Base-by-base conservation (phyloP, 2,113 vertebrate species). In the Istiophorus platypterus region DNA sequence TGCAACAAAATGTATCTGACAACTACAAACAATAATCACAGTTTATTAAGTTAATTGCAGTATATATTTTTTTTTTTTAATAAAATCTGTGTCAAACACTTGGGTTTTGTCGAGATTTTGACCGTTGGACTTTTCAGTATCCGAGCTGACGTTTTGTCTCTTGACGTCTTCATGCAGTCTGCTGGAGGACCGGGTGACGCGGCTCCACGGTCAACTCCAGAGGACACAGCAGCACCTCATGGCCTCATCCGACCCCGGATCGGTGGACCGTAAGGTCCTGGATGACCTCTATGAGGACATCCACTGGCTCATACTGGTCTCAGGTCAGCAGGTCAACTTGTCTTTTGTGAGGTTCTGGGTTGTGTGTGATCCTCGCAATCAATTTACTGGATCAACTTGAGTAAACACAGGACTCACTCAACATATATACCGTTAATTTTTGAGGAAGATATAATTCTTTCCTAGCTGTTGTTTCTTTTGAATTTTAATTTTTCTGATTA, bases 251-350 rank as follows among this genome's bases (percentile, higher is more conserved):
- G 95, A 96, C 59, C 95, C 96, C 3, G 94, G 93, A 62, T 92
- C 96, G 6, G 88, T 96, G 47, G 97, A 98, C 89, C 96, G 96
- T 90, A 98, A 97, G 95, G 95, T 96, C 70, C 96, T 99, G 91
- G 98, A 99, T 83, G 98, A 99, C 83, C 95, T 99, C 54, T 99
- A 99, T 10, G 98, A 99, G 94, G 98, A 99, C 94, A 99, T 99
- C 94, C 98, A 99, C 95, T 99, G 98, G 98, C 96, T 99, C 88
- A 97, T 99, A 92, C 95, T 99, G 96, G 98, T 99, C 92, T 97
- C 97, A 97, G 98, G 98, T 99, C 76, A 82, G 93, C 41, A 10
- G 11, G 6, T 66, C 20, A 10, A 49, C n/a, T n/a, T n/a, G n/a
- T n/a, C n/a, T n/a, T n/a, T n/a, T n/a, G n/a, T n/a, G n/a, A n/a